Evolutionary conservation across 2,888 invertebrate genomes (phyloP), one percentile per base, ranked within the genome.

Genomic region (Aelia acuminata): DNA sequence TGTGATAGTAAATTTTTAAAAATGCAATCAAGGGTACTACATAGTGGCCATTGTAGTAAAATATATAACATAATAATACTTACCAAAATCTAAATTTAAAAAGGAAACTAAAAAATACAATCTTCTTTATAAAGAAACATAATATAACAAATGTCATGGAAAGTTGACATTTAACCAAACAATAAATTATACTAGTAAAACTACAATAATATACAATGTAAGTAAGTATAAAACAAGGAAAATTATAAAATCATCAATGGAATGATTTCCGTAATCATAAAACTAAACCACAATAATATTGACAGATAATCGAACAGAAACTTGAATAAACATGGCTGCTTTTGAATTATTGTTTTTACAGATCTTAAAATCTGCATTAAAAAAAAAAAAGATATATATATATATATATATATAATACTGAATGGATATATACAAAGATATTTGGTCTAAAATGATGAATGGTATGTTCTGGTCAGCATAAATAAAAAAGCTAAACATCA

Each of bases 401-500:
- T 80, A n/a, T n/a, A n/a, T n/a, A 57, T 57, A 53, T 57, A 80
- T 80, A 80, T 80, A 80, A 80, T 80, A 80, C 80, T 80, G 80
- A 80, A 80, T 80, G 43, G 80, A 47, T 80, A 80, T 43, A 80
- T 47, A 80, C 80, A 43, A 43, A 80, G 80, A 80, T 80, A 43
- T 80, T 80, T 80, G 80, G 80, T 80, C 80, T 39, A 47, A 39
- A 43, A 80, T n/a, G 20, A 80, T 80, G 43, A 47, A 80, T 80
- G 80, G 80, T 80, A 11, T 43, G 43, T n/a, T n/a, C 80, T 43
- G 43, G n/a, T n/a, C 80, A 80, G 43, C 80, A 80, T 80, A 11
- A 80, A 43, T n/a, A 43, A 80, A 80, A 75, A 80, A 80, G 43
- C 80, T 80, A 80, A 80, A 80, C 87, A 35, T 87, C 87, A 22